These are phyloP conservation scores for Cotesia chilonis DNA, from an alignment of 1,140 invertebrate species.

Conservation along the genomic window DNA sequence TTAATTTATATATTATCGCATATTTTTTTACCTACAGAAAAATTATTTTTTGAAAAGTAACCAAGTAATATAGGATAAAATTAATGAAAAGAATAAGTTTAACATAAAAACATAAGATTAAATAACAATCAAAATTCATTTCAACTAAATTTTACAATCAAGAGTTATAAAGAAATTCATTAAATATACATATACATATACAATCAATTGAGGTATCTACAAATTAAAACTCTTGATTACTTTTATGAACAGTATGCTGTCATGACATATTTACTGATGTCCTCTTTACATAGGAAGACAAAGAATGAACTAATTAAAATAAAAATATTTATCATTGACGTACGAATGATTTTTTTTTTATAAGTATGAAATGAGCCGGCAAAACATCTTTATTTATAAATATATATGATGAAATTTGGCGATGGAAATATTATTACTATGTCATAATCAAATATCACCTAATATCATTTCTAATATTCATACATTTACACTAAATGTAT, in stretches of 20 bases:
- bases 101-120: background rate
- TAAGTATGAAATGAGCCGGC: slow-evolving; percentile 3
- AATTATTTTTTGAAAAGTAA: background rate
- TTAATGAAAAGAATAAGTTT: background rate
- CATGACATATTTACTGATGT: slow-evolving; percentile 1
- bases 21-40: slow-evolving; percentile 2
- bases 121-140: background rate
- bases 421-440: slow-evolving; percentile 9
- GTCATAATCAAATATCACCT: background rate
- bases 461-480: slow-evolving; percentile 12
- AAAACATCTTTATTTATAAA: background rate
- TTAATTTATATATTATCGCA: slow-evolving; percentile 3
- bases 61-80: background rate
- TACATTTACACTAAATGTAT: slow-evolving; percentile 23
- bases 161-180: background rate
- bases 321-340: slow-evolving; percentile 13
- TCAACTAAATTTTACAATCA: background rate
- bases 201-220: slow-evolving; percentile 18
- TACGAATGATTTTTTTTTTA: background rate
- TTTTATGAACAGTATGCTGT: slow-evolving; percentile 1
- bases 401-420: slow-evolving; percentile 17
- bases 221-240: background rate
- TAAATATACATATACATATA: slow-evolving; percentile 15
- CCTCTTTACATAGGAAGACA: slow-evolving; percentile 47
- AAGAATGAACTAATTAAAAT: slow-evolving; percentile 45